Base-by-base conservation (phyloP, 2,797 vertebrate species). In the Agapornis canus region DNA sequence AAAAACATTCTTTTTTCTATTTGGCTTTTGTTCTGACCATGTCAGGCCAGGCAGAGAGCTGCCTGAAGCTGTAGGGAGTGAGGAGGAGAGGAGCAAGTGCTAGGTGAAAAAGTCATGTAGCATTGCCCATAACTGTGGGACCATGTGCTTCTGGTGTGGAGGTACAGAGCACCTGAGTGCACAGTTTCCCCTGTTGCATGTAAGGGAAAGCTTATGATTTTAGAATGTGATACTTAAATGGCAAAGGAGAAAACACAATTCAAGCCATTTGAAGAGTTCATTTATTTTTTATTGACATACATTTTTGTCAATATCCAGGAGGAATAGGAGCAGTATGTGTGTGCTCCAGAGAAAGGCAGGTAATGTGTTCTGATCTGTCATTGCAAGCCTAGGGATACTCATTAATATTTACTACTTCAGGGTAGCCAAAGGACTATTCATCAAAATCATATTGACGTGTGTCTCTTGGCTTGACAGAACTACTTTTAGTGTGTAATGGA, bases 391-490 rank as follows among this genome's bases (percentile, higher is more conserved):
- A 84, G 69, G 86, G 65, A 61, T 77, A 22, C 22, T 78, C 48
- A 59, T 94, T 68, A 89, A 91, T 94, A 92, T 92, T 89, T 72
- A 84, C 43, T 79, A 19, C 66, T 60, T 43, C 32, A 54, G 31
- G 43, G 47, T 56, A 76, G 61, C 75, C 69, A 43, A 82, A 72
- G 64, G 23, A 14, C 56, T 26, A 16, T 92, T 93, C 31, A 63
- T 89, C 90, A 76, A 7, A 76, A 40, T 54, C 26, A 9, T 29
- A 63, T 60, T 82, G 84, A 80, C 35, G 82, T 26, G 13, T 40
- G 35, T 76, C 78, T 76, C 37, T 47, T 40, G 75, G 27, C 20
- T 32, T 79, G 69, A 49, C 61, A 56, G 64, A 52, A 14, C 35
- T 75, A 21, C 73, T 81, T 88, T 52, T 39, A 65, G 39, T 5